phyloP scores from a whole-genome alignment of 2,797 vertebrate species.

The Pithecia hirsuta region DNA sequence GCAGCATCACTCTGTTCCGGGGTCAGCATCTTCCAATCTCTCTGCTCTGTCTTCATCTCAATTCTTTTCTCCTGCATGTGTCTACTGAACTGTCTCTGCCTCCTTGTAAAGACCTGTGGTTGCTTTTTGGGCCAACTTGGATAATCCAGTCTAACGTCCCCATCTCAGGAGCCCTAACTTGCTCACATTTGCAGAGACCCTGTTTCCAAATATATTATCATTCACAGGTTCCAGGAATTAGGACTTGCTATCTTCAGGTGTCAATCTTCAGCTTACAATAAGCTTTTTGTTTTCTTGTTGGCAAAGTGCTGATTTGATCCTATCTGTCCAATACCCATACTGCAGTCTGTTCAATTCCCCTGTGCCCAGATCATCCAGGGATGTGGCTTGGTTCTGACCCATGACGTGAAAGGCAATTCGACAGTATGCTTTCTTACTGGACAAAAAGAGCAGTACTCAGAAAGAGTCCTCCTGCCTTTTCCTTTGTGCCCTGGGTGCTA shows the following conservation, averaged over 20 bases:
- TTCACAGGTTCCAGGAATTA: background rate
- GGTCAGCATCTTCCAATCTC: background rate
- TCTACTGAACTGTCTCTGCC: background rate
- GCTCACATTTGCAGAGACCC: background rate
- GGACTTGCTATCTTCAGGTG: background rate
- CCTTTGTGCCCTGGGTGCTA: background rate
- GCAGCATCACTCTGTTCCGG: rapidly evolving
- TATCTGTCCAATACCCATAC: background rate
- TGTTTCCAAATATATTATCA: background rate
- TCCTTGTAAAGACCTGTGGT: background rate
- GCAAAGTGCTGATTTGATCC: background rate
- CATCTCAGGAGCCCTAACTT: background rate
- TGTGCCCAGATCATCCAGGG: background rate
- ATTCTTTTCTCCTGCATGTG: no score
- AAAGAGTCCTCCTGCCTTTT: background rate
- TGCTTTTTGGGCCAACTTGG: background rate
- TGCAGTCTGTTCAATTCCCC: background rate
- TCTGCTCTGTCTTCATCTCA: background rate
- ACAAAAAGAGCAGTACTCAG: background rate
- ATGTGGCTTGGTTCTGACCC: background rate
- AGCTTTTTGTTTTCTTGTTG: background rate
- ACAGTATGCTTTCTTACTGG: no score
- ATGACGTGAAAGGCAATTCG: background rate
- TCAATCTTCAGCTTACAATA: rapidly evolving
- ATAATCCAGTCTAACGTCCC: background rate